These are phyloP conservation scores for Nothobranchius kuhntae DNA, from an alignment of 2,113 vertebrate genomes.

Conservation along the genomic window DNA sequence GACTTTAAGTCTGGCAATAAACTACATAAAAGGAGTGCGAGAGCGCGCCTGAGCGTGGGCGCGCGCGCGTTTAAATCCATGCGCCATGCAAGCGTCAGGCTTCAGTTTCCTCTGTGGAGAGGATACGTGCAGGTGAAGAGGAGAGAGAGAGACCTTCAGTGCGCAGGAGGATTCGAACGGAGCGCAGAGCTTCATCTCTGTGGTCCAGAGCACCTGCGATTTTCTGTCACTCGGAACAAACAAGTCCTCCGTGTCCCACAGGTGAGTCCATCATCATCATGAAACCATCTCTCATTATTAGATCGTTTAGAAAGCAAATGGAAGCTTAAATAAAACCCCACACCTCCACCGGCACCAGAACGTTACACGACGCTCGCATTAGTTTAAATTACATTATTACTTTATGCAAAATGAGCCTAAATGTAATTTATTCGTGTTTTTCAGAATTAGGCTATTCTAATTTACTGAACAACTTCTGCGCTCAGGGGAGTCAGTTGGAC, in stretches of 20 bases:
- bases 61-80: constrained; percentile 54
- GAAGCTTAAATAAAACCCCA: no score
- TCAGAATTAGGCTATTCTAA: constrained; percentile 10
- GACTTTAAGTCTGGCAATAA: not conserved
- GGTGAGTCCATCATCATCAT: constrained; percentile 53
- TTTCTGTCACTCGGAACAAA: constrained; percentile 19
- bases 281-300: not conserved
- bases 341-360: no score
- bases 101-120: constrained; percentile 57
- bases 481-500: constrained; percentile 56
- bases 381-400: not conserved
- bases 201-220: constrained; percentile 43
- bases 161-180: constrained; percentile 47
- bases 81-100: constrained; percentile 63
- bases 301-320: no score
- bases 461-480: constrained; percentile 51
- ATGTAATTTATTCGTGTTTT: not conserved
- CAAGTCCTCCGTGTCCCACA: constrained; percentile 38
- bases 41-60: constrained; percentile 15
- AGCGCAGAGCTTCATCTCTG: constrained; percentile 36
- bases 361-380: no score
- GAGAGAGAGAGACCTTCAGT: constrained; percentile 44
- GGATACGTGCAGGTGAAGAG: constrained; percentile 69
- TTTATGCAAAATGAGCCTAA: not conserved
- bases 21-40: constrained; percentile 11